Conservation (phyloP, 2,113 vertebrate species). For the Mixornis gularis region DNA sequence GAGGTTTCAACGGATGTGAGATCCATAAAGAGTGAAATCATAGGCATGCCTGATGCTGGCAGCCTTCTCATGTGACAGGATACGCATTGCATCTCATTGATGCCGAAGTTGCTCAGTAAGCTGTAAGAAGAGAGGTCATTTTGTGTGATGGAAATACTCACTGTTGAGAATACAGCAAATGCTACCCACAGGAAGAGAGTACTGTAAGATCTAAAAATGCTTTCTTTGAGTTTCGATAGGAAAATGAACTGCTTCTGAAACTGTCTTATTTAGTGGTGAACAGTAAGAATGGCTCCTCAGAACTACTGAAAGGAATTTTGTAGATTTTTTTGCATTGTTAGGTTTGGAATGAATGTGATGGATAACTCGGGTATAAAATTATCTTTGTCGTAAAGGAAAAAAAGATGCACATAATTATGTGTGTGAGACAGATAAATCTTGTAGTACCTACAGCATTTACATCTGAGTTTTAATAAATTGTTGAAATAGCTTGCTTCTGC, state of each 20-base stretch:
- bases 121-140: conserved; percentile 78
- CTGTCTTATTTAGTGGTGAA: neutral
- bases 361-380: neutral
- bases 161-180: conserved; percentile 71
- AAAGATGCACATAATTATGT: neutral
- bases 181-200: conserved; percentile 63
- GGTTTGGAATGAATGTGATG: neutral
- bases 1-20: conserved; percentile 70
- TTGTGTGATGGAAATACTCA: conserved; percentile 70
- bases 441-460: neutral
- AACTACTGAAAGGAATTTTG: conserved; percentile 47
- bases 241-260: neutral
- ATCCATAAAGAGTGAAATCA: conserved; percentile 78
- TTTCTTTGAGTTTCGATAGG: conserved; percentile 45
- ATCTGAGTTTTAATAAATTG: neutral
- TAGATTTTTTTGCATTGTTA: neutral
- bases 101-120: conserved; percentile 74
- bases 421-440: neutral
- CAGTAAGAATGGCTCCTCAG: conserved; percentile 49
- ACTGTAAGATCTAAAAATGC: conserved; percentile 56
- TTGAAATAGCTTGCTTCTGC: neutral
- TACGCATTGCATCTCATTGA: conserved; percentile 71
- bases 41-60: conserved; percentile 68
- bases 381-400: neutral
- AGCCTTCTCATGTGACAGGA: conserved; percentile 77